A percentile compares a stretch with the other conserved stretches of the same genome.
Conservation (phyloP, 2,797 vertebrate genomes). For the Sebastes diploproa region DNA sequence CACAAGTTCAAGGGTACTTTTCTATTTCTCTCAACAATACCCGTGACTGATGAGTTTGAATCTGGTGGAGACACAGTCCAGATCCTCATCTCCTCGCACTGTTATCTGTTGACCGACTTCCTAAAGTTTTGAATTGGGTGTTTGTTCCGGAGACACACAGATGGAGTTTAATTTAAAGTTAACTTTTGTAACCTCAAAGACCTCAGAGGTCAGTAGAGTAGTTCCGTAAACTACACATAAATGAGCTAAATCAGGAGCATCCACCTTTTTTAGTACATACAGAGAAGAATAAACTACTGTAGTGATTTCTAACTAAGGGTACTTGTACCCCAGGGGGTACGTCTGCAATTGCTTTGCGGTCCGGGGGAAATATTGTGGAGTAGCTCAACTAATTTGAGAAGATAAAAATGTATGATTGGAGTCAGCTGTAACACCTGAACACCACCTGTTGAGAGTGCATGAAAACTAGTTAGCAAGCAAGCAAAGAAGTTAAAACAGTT, state of each 20-base stretch:
- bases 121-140: background rate
- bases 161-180: background rate
- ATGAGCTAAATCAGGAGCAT: background rate
- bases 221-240: background rate
- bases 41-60: conserved; percentile 16
- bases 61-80: conserved; percentile 52
- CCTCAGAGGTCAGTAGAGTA: background rate
- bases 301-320: background rate
- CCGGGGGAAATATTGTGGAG: background rate
- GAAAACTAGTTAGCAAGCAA: background rate
- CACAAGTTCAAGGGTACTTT: conserved; percentile 40
- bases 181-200: background rate
- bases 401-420: background rate
- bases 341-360: background rate
- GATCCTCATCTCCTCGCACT: conserved; percentile 27
- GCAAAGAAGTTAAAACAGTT: background rate
- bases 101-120: conserved; percentile 7
- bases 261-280: background rate
- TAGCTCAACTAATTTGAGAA: background rate
- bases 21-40: conserved; percentile 39
- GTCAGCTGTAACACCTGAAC: background rate
- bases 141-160: conserved; percentile 10
- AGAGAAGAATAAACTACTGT: background rate
- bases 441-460: background rate
- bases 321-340: background rate